Evolutionary conservation across 1,140 invertebrate species (phyloP), one percentile per base, ranked within the genome.

Genomic region (Penaeus vannamei): DNA sequence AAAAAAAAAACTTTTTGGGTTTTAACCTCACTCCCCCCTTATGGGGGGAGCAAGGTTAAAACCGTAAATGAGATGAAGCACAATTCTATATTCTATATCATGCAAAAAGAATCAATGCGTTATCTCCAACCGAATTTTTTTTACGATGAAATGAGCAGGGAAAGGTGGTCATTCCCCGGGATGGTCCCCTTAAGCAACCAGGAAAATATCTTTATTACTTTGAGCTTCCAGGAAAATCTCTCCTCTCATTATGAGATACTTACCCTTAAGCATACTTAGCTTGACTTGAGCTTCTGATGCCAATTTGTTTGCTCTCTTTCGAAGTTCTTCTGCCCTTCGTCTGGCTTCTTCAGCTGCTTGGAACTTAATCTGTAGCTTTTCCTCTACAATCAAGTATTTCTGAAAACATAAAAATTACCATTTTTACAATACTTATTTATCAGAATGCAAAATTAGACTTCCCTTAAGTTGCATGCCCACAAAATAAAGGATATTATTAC

Each of bases 251-350:
- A 17, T 32, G 32, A 60, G 14, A 69, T 20, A 53, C 62, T 90
- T 94, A 93, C 95, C 95, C 92, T 95, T 94, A 23, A 98, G 93
- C 90, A 96, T 95, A 90, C 95, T 95, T 19, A 97, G 93, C 92
- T 97, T 97, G 20, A 94, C 95, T 91, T 95, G 95, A 0, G 96
- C 96, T 90, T 96, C 95, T 85, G 95, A 95, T 0, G 96, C 96
- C 1, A 98, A 93, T 90, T 95, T 95, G 77, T 95, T 96, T 4
- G 97, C 97, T 88, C 95, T 93, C 89, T 96, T 95, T 46, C 97
- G 94, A 32, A 98, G 93, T 53, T 94, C 93, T 91, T 96, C 95
- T 12, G 97, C 96, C 89, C 96, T 94, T 84, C 95, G 94, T 90
- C 96, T 95, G 0, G 96, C 95, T 5, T 93, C 94, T 80, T 95